Base-by-base conservation (phyloP, 2,888 invertebrate genomes). In the Liopterus haemorrhoidalis region DNA sequence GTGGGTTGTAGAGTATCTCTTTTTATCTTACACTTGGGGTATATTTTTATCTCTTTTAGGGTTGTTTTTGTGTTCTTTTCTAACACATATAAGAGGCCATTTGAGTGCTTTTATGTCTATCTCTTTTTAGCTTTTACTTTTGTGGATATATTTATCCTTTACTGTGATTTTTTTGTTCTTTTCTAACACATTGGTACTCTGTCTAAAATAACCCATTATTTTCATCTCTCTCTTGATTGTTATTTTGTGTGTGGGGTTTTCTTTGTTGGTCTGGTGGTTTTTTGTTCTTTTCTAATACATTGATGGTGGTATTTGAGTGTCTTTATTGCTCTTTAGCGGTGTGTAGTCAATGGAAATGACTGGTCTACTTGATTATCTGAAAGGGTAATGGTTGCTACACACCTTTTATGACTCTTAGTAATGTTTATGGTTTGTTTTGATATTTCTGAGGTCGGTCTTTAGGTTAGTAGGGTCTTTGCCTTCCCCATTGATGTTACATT, bases 401-500 rank as follows among this genome's bases (percentile, higher is more conserved):
- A 44, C 39, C 45, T 45, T 39, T 45, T 45, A 57, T 57, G 53
- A 56, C 54, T 54, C 33, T 39, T 31, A 54, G 57, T 57, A 56
- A 57, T 57, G 58, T 60, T 60, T 60, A 60, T 57, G 58, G 58
- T 60, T 60, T 60, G 59, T 60, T 60, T 58, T 60, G 59, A 59
- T 58, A 58, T 52, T 57, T 58, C 54, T 48, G 52, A 51, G 50
- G 48, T 46, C 47, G 40, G 46, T 41, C 51, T 57, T 42, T 59
- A 53, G 59, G 59, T 59, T 57, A 58, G n/a, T 48, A 53, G 50
- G 58, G 55, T 56, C 55, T 55, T 56, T 55, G 55, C 48, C 54
- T 53, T 53, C 37, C 33, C 32, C 39, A 45, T 45, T 45, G 45
- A 45, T 39, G 33, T 39, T 27, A 35, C 45, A 46, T 49, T 49